Percentiles rank a stretch among this genome's conserved stretches.
These are phyloP conservation scores for Chloromyia formosa DNA, from an alignment of 2,888 invertebrate species.

Conservation along the genomic window DNA sequence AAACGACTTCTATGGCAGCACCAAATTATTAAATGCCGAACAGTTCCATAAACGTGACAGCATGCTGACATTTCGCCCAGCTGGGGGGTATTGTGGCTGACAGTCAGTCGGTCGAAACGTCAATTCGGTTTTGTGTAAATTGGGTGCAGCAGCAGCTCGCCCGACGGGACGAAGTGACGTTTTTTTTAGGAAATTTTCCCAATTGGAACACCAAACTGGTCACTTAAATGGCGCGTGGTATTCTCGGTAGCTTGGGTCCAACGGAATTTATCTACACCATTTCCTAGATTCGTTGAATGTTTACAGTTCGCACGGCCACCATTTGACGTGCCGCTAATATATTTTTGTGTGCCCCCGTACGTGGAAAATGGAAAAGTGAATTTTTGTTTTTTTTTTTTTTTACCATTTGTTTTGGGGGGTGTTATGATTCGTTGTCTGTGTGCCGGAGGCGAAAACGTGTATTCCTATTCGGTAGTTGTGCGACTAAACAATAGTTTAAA, in stretches of 20 bases:
- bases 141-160: slow-evolving; percentile 32
- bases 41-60: background rate
- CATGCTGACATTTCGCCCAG: slow-evolving; percentile 13
- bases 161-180: background rate
- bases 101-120: slow-evolving; percentile 16
- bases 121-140: slow-evolving; percentile 31
- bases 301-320: no score
- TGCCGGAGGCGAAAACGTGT: background rate
- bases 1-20: background rate
- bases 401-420: background rate
- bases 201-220: background rate
- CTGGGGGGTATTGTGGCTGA: slow-evolving; percentile 22
- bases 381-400: background rate
- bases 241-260: background rate
- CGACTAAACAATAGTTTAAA: background rate
- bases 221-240: background rate
- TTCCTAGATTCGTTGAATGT: no score
- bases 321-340: no score
- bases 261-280: no score
- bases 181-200: background rate
- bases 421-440: slow-evolving; percentile 14
- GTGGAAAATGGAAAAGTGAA: slow-evolving; percentile 27
- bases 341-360: background rate
- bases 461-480: background rate
- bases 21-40: background rate